Base-by-base conservation (phyloP, 1,140 invertebrate genomes). In the Tribolium castaneum region DNA sequence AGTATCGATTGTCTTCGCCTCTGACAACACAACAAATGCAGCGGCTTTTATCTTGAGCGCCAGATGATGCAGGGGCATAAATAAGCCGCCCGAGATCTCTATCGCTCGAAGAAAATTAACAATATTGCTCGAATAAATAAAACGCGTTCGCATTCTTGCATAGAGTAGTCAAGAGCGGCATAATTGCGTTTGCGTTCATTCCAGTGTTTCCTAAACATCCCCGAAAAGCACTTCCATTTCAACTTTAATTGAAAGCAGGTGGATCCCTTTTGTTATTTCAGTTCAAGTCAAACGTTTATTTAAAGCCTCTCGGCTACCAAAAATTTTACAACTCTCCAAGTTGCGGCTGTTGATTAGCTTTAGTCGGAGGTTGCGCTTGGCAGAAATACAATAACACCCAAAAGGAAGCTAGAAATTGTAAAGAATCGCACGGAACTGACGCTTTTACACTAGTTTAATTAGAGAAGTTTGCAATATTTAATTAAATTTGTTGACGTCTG, bases 21-120 rank as follows among this genome's bases (percentile, higher is more conserved):
- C 25, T 66, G 59, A 66, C 59, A 35, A 66, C 59, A 35, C 25
- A 35, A 66, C 59, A 66, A 66, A 66, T 66, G 59, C 59, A 66
- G 16, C 22, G 5, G 0, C 59, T 35, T 66, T 66, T 66, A 66
- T 66, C 59, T 66, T 19, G 16, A 7, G 14, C 14, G 25, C 25
- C 59, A 66, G 59, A 35, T 35, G 25, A 66, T 35, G 45, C 59
- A 34, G 51, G 16, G 2, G 30, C n/a, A 66, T 66, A 66, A 66
- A 66, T 35, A 66, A 59, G 7, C 2, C 6, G 25, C 3, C 30
- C 3, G 25, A 16, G 59, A 66, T 66, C 25, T 14, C n/a, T 34
- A 66, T 66, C 59, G 6, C 25, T 30, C 25, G n/a, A 45, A 3
- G 7, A 45, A 39, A 39, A 39, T 7, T 7, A 39, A 39, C 34